Evolutionary conservation across 2,888 invertebrate genomes (phyloP), one percentile per base, ranked within the genome.

Genomic region (Trichopria drosophilae): DNA sequence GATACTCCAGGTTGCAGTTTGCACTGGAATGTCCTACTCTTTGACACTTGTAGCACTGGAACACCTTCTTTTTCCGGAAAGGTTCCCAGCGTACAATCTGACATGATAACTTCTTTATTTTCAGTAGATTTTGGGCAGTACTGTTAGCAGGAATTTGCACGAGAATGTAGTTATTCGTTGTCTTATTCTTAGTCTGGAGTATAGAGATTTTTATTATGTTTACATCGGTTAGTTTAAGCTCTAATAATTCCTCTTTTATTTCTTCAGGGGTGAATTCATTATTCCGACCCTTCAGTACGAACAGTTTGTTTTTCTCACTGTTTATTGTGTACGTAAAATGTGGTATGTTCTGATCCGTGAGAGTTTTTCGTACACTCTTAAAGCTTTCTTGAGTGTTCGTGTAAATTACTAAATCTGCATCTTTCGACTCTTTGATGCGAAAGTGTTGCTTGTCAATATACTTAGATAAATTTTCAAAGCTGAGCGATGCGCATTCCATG

Each of bases 151-250:
- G 12, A 2, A 54, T 7, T 16, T 54, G 43, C 0, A 54, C 50
- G 0, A 57, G 10, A 24, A 41, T 47, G 5, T 28, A 19, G 16
- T 41, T 7, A 2, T 28, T 16, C 10, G 26, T 32, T 10, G 26
- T 9, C 26, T 7, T 24, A n/a, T n/a, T n/a, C n/a, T n/a, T n/a
- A n/a, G n/a, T n/a, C n/a, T n/a, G n/a, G n/a, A n/a, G n/a, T n/a
- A n/a, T n/a, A n/a, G n/a, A n/a, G 3, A 55, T 22, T 39, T 55
- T 55, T 7, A 16, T 5, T 7, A 59, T 44, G 3, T 42, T 7
- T 1, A 48, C 47, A 18, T 53, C 31, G 4, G 39, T 29, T 1
- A 53, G n/a, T 1, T 55, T 39, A 2, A 26, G 31, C 0, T 15
- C 9, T 1, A 1, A 10, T 1, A 57, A 10, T 10, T 44, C 48